These are phyloP conservation scores for Podarcis cretensis DNA, from an alignment of 2,113 vertebrate genomes.

Conservation along the genomic window DNA sequence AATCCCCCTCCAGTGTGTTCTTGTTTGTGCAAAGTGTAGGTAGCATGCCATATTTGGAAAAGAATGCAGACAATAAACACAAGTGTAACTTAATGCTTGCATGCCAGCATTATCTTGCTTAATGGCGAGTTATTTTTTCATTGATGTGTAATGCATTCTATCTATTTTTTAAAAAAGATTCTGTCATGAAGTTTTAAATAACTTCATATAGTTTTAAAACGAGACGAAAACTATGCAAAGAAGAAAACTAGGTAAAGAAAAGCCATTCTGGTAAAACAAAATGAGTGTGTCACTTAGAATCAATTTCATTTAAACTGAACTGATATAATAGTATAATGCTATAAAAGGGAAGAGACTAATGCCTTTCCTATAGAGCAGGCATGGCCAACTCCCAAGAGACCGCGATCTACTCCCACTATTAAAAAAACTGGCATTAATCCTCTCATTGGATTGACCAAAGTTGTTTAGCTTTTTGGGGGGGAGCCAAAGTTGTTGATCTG, in stretches of 20 bases:
- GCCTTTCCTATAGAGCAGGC: too few species aligned
- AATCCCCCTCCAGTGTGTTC: constrained; percentile 40
- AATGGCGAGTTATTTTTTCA: constrained; percentile 73
- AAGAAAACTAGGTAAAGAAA: neutral
- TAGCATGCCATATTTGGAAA: constrained; percentile 79
- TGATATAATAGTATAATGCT: neutral
- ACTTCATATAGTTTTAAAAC: neutral
- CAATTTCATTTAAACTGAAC: neutral
- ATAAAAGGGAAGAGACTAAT: too few species aligned
- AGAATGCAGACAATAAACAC: constrained; percentile 76
- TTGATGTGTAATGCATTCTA: constrained; percentile 61
- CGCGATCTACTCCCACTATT: too few species aligned
- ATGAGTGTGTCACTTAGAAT: neutral
- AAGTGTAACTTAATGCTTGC: constrained; percentile 72
- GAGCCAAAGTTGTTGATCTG: too few species aligned
- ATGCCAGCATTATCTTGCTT: constrained; percentile 66
- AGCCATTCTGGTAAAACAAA: neutral
- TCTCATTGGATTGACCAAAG: too few species aligned
- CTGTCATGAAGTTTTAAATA: constrained; percentile 76
- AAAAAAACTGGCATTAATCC: too few species aligned
- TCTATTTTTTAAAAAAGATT: constrained; percentile 63
- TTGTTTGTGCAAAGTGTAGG: constrained; percentile 51
- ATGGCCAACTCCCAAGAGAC: too few species aligned
- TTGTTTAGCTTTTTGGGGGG: too few species aligned
- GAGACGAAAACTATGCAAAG: neutral